Conservation (phyloP, 2,888 invertebrate species). For the Caenorhabditis sulstoni region DNA sequence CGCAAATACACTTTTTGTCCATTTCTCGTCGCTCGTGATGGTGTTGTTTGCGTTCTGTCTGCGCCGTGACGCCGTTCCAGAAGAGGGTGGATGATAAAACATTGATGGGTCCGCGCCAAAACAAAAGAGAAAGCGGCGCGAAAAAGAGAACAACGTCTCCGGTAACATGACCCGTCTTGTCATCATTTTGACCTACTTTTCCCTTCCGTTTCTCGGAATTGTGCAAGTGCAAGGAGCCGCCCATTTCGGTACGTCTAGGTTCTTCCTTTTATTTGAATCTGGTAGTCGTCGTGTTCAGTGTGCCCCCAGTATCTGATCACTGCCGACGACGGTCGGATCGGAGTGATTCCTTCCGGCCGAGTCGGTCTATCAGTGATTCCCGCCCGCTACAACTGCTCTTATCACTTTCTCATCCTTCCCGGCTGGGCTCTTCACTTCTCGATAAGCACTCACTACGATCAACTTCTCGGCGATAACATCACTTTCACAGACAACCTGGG, state of each 20-base stretch:
- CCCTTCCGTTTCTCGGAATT: too few species aligned
- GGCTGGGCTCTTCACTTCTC: slow-evolving; percentile 54
- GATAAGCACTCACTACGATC: slow-evolving; percentile 48
- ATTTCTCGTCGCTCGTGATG: background rate
- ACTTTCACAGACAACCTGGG: slow-evolving; percentile 41
- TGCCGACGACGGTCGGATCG: slow-evolving; percentile 37
- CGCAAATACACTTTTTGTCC: background rate
- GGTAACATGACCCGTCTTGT: slow-evolving; percentile 16
- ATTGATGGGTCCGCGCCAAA: slow-evolving; percentile 26
- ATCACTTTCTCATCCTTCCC: slow-evolving; percentile 37
- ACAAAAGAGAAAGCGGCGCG: background rate
- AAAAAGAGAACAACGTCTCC: background rate
- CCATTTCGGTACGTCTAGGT: slow-evolving; percentile 18
- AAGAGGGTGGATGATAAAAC: slow-evolving; percentile 47
- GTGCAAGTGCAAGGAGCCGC: too few species aligned
- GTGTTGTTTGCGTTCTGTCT: slow-evolving; percentile 20
- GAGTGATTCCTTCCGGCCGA: slow-evolving; percentile 42
- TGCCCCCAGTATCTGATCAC: slow-evolving; percentile 37
- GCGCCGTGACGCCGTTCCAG: background rate
- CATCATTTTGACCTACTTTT: background rate
- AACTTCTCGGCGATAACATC: slow-evolving; percentile 38
- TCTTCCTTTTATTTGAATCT: too few species aligned
- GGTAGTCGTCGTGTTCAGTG: too few species aligned
- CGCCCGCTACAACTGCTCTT: slow-evolving; percentile 26
- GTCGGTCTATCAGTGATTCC: slow-evolving; percentile 53